Evolutionary conservation across 2,113 vertebrate genomes (phyloP), one percentile per base, ranked within the genome.

Genomic region (Callaeas wilsoni): DNA sequence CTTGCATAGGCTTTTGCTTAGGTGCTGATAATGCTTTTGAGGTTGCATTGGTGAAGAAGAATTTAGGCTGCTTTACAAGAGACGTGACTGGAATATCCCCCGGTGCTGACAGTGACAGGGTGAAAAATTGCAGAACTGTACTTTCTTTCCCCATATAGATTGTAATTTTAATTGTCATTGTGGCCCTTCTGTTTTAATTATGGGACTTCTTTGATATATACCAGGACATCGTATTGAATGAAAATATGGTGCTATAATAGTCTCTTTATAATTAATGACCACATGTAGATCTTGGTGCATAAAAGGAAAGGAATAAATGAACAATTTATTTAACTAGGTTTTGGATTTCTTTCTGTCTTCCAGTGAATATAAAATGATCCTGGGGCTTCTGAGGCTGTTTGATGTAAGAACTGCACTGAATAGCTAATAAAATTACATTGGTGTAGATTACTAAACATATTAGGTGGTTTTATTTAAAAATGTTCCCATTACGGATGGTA

Each of bases 1-100:
- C 99, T 99, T 99, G 99, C 98, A 98, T 98, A 98, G 98, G 98
- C 98, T 99, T 99, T 99, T 99, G 98, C 98, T 99, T 99, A 98
- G 98, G 98, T 99, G 98, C 99, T 98, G 98, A 98, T 98, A 98
- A 98, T 98, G 98, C 98, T 99, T 98, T 98, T 98, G 97, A 98
- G 98, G 98, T 98, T 98, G 98, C 98, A 98, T 97, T 98, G 98
- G 98, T 97, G 97, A 98, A 96, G 98, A 97, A 98, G 98, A 98
- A 98, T 98, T 98, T 98, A 98, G 97, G 98, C 98, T 98, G 98
- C 98, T 98, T 98, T 98, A 98, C 98, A 97, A 95, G 98, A 97
- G 96, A 98, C 98, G 97, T 98, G 98, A 98, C 98, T 97, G 94
- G 98, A 98, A 98, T 98, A 97, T 97, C 96, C 96, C 95, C 93